Conservation (phyloP, 2,113 vertebrate genomes). For the Psammodynastes pulverulentus region DNA sequence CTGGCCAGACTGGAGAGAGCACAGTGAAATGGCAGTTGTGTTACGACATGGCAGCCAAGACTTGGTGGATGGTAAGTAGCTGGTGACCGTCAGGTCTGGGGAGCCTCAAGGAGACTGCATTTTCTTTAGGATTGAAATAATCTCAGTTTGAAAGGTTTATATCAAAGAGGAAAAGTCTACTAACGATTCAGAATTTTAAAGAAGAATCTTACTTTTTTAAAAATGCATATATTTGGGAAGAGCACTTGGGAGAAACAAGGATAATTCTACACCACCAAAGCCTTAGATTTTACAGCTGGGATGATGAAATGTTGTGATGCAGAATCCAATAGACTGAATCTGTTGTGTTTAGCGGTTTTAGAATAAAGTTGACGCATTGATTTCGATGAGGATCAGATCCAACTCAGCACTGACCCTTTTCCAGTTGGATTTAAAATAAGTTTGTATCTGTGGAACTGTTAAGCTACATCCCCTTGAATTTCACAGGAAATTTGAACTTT, state of each 20-base stretch:
- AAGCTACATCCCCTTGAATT: background rate
- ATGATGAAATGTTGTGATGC: background rate
- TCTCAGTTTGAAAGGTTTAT: background rate
- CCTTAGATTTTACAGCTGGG: background rate
- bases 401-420: background rate
- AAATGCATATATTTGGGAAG: background rate
- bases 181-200: background rate
- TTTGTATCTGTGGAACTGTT: background rate
- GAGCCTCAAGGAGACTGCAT: background rate
- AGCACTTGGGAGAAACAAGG: background rate
- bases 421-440: background rate
- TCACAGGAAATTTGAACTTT: background rate
- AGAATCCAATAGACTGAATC: background rate
- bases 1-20: conserved; percentile 41
- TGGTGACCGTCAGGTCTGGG: accelerated
- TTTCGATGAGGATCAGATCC: background rate
- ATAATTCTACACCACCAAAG: background rate
- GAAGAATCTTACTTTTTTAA: background rate
- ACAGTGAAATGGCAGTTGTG: conserved; percentile 88
- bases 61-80: conserved; percentile 95
- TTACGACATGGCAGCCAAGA: conserved; percentile 82
- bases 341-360: background rate
- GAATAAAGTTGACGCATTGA: background rate
- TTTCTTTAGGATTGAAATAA: too few relatives aligned
- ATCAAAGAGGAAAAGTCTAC: background rate